Percentiles rank a stretch among this genome's conserved stretches.
Conservation (phyloP, 2,113 vertebrate genomes). For the Crotalus tigris region DNA sequence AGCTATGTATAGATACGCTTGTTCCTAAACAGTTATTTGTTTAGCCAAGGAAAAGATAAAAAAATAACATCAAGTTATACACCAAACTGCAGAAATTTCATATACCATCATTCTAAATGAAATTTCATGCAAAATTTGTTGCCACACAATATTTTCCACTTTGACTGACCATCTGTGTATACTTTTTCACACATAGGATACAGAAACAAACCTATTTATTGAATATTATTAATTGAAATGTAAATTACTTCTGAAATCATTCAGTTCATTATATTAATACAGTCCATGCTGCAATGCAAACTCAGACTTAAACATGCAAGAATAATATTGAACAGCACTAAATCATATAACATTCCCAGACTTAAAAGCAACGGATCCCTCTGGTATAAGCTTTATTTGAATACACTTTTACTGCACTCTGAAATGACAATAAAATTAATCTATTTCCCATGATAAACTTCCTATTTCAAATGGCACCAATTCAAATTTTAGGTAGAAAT, state of each 20-base stretch:
- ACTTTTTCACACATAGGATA: constrained; percentile 13
- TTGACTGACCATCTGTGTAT: constrained; percentile 39
- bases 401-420: constrained; percentile 36
- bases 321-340: constrained; percentile 44
- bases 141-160: constrained; percentile 46
- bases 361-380: constrained; percentile 55
- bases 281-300: constrained; percentile 19
- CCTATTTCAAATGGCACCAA: not conserved
- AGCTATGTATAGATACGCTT: not conserved
- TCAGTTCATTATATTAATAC: constrained; percentile 35
- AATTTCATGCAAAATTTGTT: constrained; percentile 56
- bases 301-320: constrained; percentile 59
- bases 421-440: constrained; percentile 29
- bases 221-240: constrained; percentile 34
- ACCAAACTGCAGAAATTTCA: not conserved
- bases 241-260: constrained; percentile 43
- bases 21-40: not conserved
- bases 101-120: not conserved
- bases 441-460: not conserved
- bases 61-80: not conserved
- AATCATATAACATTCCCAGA: constrained; percentile 49
- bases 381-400: constrained; percentile 48
- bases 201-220: constrained; percentile 22
- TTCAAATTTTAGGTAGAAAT: not conserved
- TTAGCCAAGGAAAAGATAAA: not conserved